Base-by-base conservation (phyloP, 2,888 invertebrate genomes). In the Harmothoe impar region DNA sequence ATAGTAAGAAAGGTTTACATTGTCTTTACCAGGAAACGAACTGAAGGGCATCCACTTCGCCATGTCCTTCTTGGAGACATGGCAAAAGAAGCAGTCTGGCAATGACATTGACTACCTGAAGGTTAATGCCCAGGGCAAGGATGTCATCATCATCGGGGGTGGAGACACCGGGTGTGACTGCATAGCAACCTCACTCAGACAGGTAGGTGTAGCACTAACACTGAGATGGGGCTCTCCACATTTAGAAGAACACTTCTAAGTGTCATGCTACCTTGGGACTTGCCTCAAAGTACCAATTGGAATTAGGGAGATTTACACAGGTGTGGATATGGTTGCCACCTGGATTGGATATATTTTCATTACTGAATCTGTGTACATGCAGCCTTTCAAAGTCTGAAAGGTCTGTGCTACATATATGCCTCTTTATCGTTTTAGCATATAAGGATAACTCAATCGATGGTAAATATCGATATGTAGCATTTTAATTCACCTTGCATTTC, bases 141-240 rank as follows among this genome's bases (percentile, higher is more conserved):
- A 99, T 95, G 99, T 99, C 25, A 97, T 99, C 91, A 97, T 99
- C 90, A 98, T 99, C 93, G 96, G 96, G 25, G 98, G 98, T 0
- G 98, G 98, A 29, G 98, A 98, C 95, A 98, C 98, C 0, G 98
- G 98, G 1, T 99, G 99, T 96, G 99, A 99, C 97, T 99, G 99
- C 96, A 99, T 99, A 96, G 99, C 98, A 29, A 99, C 99, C 0
- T 98, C 99, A 0, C 97, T 99, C 91, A 97, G 99, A 95, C 97
- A 99, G 96, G 99, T 97, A 93, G 92, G 94, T 91, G n/a, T 5
- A 43, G 10, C 43, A 43, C 43, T 5, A 43, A 43, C 43, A 43
- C 43, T 43, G 10, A 43, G 43, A 43, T 43, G 43, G 43, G 5
- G 10, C 10, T 43, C 43, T 43, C 43, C 43, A 43, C 5, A 43